Evolutionary conservation across 1,140 invertebrate genomes (phyloP).

Genomic region (Lepidostoma basale): DNA sequence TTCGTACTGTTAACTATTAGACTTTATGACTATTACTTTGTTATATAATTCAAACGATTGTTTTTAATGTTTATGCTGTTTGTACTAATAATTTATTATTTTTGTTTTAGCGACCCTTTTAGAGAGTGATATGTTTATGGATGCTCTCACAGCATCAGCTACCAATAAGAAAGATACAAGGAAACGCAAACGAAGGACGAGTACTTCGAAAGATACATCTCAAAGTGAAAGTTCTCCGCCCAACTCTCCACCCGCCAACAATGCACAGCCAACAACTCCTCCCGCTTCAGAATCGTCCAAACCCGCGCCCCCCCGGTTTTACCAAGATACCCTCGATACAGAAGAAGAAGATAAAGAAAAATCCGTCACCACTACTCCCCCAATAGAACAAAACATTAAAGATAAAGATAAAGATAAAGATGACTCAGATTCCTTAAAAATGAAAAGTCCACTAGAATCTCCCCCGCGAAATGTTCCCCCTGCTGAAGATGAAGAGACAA

Average conservation of each 20-base stretch:
- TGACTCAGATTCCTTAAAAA: conserved; percentile 32
- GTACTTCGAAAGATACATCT: conserved; percentile 66
- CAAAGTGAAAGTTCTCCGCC: conserved; percentile 59
- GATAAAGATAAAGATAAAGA: conserved; percentile 27
- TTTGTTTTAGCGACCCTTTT: conserved; percentile 74
- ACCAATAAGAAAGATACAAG: conserved; percentile 77
- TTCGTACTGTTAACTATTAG: conserved; percentile 4
- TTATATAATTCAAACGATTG: neutral
- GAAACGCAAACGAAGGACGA: conserved; percentile 75
- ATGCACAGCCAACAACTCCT: conserved; percentile 51
- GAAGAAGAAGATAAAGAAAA: conserved; percentile 58
- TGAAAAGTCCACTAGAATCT: conserved; percentile 39
- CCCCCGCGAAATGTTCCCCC: conserved; percentile 12
- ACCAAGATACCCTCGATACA: conserved; percentile 87
- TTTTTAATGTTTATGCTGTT: neutral
- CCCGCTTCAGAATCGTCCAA: conserved; percentile 57
- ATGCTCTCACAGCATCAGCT: conserved; percentile 77
- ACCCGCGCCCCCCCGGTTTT: conserved; percentile 78
- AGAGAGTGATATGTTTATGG: conserved; percentile 92
- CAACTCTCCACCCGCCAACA: conserved; percentile 52
- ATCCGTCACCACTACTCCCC: neutral
- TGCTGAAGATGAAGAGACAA: conserved; percentile 45
- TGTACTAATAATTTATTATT: conserved; percentile 27
- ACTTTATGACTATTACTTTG: neutral
- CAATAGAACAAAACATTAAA: conserved; percentile 42